A percentile compares a stretch with the other conserved stretches of the same genome.
These are phyloP conservation scores for Etia nguti DNA, from an alignment of 2,113 vertebrate genomes.

Conservation along the genomic window DNA sequence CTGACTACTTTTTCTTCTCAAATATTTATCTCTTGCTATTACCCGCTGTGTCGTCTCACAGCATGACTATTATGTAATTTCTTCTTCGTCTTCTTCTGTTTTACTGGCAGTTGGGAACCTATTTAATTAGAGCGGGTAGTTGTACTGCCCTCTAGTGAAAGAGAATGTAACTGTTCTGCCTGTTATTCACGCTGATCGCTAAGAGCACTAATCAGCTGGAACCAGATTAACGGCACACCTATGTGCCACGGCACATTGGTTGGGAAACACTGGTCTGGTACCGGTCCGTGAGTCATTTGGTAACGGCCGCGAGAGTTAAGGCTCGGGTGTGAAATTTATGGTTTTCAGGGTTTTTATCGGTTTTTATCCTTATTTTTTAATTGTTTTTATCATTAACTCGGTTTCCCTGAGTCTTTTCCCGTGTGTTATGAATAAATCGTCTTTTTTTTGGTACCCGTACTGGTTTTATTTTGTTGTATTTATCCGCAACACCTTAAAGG, in stretches of 20 bases:
- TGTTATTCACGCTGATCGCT: rapidly evolving
- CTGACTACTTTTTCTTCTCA: neutral
- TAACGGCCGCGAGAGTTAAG: too few species aligned
- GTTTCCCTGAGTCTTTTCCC: too few species aligned
- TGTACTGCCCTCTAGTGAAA: neutral
- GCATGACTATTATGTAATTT: neutral
- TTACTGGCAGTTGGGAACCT: neutral
- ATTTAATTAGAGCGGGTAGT: neutral
- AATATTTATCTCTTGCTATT: neutral
- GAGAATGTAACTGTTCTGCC: neutral
- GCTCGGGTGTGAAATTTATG: too few species aligned
- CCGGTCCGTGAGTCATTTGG: too few species aligned
- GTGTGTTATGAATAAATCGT: too few species aligned
- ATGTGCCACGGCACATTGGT: neutral
- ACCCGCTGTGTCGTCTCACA: neutral
- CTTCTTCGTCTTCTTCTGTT: neutral
- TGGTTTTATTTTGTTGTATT: too few species aligned
- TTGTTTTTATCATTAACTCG: too few species aligned
- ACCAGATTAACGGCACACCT: neutral
- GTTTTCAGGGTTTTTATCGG: too few species aligned
- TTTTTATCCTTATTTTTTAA: too few species aligned
- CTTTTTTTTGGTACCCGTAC: too few species aligned
- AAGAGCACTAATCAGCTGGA: neutral
- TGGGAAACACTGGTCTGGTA: neutral
- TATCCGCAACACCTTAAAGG: too few species aligned